phyloP scores from a whole-genome alignment of 2,888 invertebrate genomes.

The Stenodera caucasica region DNA sequence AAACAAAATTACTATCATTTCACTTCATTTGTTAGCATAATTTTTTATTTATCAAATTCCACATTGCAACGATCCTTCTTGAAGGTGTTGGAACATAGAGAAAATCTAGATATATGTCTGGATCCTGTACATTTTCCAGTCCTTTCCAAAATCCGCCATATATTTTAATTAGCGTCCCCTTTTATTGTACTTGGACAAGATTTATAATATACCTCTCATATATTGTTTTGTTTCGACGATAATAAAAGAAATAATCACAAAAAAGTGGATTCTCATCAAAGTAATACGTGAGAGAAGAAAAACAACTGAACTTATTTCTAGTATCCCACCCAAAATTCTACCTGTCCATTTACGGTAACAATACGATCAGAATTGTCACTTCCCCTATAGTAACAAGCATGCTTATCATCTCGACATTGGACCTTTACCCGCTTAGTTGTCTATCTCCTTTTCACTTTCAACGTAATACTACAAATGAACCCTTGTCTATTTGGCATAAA shows the following conservation, averaged over 20 bases:
- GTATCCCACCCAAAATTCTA: constrained; percentile 19
- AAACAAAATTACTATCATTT: constrained; percentile 25
- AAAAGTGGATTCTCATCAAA: constrained; percentile 29
- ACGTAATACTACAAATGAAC: constrained; percentile 16
- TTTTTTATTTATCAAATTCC: constrained; percentile 15
- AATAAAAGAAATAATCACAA: constrained; percentile 27
- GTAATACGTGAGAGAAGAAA: constrained; percentile 29
- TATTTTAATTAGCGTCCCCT: constrained; percentile 19
- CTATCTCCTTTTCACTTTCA: not conserved
- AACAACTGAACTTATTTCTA: constrained; percentile 28
- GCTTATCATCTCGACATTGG: not conserved
- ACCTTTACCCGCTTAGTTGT: not conserved
- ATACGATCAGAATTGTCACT: not conserved
- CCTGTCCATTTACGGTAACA: constrained; percentile 19
- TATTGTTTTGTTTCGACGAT: not conserved
- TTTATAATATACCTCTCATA: constrained; percentile 12
- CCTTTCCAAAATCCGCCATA: not conserved
- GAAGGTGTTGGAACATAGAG: not conserved
- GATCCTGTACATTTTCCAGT: not conserved
- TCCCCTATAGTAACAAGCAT: not conserved
- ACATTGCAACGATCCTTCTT: constrained; percentile 15
- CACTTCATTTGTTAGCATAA: constrained; percentile 24
- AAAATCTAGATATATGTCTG: not conserved
- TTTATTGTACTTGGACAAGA: not conserved
- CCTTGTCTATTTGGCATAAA: constrained; percentile 14